Conservation (phyloP, 37 sponge, comb jelly and placozoan genomes). For the Ianthella basta region DNA sequence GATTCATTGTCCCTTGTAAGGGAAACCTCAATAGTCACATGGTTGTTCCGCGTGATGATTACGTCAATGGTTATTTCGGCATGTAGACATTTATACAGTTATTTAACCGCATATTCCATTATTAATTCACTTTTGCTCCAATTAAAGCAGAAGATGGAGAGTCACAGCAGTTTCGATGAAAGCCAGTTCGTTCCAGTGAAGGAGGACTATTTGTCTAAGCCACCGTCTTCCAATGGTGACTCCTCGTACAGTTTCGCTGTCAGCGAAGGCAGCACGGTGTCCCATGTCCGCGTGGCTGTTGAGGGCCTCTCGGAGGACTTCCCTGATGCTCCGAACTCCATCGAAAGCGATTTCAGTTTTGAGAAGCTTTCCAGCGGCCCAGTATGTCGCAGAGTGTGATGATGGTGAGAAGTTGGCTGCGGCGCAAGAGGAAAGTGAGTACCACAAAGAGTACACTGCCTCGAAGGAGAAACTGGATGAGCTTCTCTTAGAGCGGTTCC, state of each 20-base stretch:
- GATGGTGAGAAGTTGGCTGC: conserved; percentile 29
- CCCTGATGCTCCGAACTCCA: background rate
- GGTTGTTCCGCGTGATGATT: too few species aligned
- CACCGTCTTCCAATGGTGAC: background rate
- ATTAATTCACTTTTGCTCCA: too few species aligned
- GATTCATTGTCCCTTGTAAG: too few species aligned
- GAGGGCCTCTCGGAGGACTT: conserved; percentile 7
- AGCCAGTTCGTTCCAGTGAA: conserved; percentile 21
- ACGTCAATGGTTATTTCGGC: too few species aligned
- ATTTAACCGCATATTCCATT: too few species aligned
- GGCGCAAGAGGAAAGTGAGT: conserved; percentile 29
- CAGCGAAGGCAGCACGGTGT: background rate
- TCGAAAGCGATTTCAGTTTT: conserved; percentile 40
- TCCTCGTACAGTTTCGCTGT: background rate
- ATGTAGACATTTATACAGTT: too few species aligned
- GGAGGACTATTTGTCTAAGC: conserved; percentile 13
- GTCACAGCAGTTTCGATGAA: conserved; percentile 13
- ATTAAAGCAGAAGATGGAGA: too few species aligned
- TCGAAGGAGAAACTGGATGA: conserved; percentile 37
- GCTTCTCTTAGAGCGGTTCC: conserved; percentile 11
- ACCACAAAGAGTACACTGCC: conserved; percentile 41
- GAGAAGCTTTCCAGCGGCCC: conserved; percentile 40
- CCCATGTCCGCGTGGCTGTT: background rate
- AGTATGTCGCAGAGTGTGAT: background rate
- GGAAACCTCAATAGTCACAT: too few species aligned